Conservation (phyloP, 2,888 invertebrate species). For the Drosophila niveifrons region DNA sequence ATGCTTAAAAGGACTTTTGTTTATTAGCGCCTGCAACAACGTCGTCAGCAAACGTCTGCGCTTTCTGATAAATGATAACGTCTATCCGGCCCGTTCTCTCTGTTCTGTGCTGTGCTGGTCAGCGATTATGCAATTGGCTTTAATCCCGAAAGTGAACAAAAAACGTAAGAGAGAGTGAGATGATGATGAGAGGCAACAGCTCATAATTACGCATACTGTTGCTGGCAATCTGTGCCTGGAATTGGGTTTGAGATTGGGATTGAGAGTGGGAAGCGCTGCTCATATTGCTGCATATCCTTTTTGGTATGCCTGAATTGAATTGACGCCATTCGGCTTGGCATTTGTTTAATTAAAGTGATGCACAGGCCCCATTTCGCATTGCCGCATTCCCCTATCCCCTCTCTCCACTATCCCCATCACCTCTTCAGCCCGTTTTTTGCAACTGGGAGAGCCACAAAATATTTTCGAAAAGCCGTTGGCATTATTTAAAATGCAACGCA, state of each 20-base stretch:
- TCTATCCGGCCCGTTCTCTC: background rate
- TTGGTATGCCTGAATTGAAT: constrained; percentile 47
- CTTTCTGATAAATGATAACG: constrained; percentile 47
- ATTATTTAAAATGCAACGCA: constrained; percentile 80
- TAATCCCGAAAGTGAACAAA: constrained; percentile 9
- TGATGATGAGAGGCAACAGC: background rate
- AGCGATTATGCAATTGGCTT: constrained; percentile 50
- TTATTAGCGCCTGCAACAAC: constrained; percentile 34
- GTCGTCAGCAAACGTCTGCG: background rate
- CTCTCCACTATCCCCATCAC: background rate
- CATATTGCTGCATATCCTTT: constrained; percentile 18
- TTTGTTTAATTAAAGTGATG: constrained; percentile 80
- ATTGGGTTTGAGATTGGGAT: background rate
- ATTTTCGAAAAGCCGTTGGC: constrained; percentile 77
- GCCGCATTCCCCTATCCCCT: background rate
- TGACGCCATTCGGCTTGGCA: constrained; percentile 70
- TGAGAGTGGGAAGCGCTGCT: background rate
- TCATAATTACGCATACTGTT: constrained; percentile 44
- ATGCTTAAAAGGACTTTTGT: constrained; percentile 29
- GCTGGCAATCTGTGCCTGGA: constrained; percentile 1
- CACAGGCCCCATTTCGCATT: constrained; percentile 18
- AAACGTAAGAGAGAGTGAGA: background rate
- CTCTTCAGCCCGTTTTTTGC: background rate
- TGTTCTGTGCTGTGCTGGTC: background rate
- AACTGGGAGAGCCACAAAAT: constrained; percentile 66